Evolutionary conservation across 2,113 vertebrate species (phyloP).

Genomic region (Penelope pileata): DNA sequence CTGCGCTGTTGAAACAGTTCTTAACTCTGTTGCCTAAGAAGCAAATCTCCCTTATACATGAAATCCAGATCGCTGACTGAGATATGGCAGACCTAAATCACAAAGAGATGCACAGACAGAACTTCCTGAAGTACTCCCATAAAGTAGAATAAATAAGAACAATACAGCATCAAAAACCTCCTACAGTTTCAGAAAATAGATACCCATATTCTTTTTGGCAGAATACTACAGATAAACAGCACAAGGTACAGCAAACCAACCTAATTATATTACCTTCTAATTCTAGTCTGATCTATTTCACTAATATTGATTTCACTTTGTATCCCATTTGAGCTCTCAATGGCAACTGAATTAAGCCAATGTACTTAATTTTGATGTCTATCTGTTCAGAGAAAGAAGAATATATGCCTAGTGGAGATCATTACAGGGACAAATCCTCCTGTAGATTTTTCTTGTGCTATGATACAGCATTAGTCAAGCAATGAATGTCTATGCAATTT

Average conservation of each 20-base stretch:
- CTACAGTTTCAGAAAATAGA: conserved; percentile 40
- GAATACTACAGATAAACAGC: conserved; percentile 62
- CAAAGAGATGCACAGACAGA: background rate
- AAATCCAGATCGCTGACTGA: background rate
- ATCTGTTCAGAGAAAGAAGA: conserved; percentile 21
- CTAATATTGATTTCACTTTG: conserved; percentile 73
- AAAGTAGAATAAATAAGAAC: conserved; percentile 18
- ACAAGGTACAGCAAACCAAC: conserved; percentile 53
- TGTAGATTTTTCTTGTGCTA: background rate
- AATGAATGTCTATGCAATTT: background rate
- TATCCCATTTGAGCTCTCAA: conserved; percentile 62
- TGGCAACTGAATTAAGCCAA: conserved; percentile 69
- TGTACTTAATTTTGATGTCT: conserved; percentile 72
- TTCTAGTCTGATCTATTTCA: conserved; percentile 64
- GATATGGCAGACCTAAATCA: background rate
- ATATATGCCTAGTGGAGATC: conserved; percentile 34
- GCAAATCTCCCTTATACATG: background rate
- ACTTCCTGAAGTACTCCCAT: background rate
- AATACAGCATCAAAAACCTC: conserved; percentile 33
- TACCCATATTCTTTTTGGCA: conserved; percentile 7
- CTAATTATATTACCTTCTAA: conserved; percentile 70
- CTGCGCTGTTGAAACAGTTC: background rate
- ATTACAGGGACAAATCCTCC: conserved; percentile 26
- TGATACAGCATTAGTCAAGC: background rate
- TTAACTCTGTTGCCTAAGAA: conserved; percentile 9